Percentiles rank a stretch among this genome's conserved stretches.
Conservation (phyloP, 2,797 vertebrate genomes). For the Leucoraja ocellata region DNA sequence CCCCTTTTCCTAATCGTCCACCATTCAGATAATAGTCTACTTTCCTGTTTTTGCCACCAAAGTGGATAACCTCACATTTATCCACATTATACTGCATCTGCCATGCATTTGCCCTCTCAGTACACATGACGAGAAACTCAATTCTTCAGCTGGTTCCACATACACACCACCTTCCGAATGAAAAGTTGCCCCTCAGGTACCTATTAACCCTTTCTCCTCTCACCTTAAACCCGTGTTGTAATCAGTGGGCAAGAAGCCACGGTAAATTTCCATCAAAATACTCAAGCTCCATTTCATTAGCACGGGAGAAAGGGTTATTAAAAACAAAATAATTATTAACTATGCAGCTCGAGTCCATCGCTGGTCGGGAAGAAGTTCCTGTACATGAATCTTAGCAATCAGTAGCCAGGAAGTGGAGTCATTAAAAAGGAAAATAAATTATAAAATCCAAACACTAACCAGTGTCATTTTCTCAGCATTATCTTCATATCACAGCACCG, state of each 20-base stretch:
- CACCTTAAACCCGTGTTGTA: too few relatives aligned
- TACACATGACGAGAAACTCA: too few relatives aligned
- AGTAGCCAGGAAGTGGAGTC: neutral
- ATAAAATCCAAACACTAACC: neutral
- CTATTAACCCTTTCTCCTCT: too few relatives aligned
- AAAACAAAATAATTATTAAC: neutral
- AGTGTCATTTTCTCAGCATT: conserved; percentile 34
- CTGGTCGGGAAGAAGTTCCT: neutral
- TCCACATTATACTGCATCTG: too few relatives aligned
- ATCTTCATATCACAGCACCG: neutral
- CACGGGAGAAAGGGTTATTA: neutral
- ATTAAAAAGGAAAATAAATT: conserved; percentile 35
- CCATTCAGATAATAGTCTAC: too few relatives aligned
- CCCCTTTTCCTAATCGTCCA: too few relatives aligned
- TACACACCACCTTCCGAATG: too few relatives aligned
- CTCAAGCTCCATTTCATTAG: neutral
- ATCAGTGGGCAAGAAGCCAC: neutral
- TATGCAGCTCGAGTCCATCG: neutral
- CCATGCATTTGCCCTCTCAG: too few relatives aligned
- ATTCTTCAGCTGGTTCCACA: too few relatives aligned
- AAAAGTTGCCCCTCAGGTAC: too few relatives aligned
- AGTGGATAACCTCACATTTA: too few relatives aligned
- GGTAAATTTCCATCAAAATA: neutral
- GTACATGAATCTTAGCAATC: neutral
- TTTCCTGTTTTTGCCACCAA: too few relatives aligned